phyloP scores from a whole-genome alignment of 2,113 vertebrate genomes.

The Indri indri region DNA sequence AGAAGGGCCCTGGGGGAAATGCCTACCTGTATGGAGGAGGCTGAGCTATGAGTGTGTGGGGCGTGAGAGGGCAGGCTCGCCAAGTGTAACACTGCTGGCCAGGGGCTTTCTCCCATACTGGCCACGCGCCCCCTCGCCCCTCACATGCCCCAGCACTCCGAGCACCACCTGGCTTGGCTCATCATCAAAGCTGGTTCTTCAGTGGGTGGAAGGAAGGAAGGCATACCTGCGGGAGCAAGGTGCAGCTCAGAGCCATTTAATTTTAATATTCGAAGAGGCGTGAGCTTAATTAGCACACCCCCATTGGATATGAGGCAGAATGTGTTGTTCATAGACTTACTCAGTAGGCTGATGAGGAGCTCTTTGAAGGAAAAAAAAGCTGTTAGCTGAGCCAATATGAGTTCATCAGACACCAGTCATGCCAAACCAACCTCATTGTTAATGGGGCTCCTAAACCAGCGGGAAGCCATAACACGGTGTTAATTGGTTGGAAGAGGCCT shows the following conservation, averaged over 20 bases:
- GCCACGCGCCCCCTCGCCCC: too few species aligned
- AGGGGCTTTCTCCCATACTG: neutral
- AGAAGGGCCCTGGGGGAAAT: neutral
- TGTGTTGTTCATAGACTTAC: conserved; percentile 22
- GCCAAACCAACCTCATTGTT: conserved; percentile 28
- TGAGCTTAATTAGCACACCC: neutral
- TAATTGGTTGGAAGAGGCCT: conserved; percentile 27
- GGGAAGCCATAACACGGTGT: conserved; percentile 25
- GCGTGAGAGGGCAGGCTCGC: neutral
- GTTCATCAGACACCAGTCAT: conserved; percentile 15
- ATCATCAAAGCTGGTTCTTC: neutral
- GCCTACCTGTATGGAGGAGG: neutral
- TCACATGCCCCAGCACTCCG: neutral
- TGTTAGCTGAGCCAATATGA: conserved; percentile 5
- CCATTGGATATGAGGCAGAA: neutral
- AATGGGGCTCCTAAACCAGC: neutral
- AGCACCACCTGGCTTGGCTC: neutral
- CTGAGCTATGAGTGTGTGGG: neutral
- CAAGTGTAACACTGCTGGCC: neutral
- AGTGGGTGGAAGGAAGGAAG: neutral
- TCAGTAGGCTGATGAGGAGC: neutral
- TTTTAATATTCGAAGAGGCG: neutral
- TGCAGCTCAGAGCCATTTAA: neutral
- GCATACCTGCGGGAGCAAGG: neutral
- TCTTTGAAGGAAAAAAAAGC: neutral